Conservation (phyloP, 2,797 vertebrate species). For the Limnodromus scolopaceus region DNA sequence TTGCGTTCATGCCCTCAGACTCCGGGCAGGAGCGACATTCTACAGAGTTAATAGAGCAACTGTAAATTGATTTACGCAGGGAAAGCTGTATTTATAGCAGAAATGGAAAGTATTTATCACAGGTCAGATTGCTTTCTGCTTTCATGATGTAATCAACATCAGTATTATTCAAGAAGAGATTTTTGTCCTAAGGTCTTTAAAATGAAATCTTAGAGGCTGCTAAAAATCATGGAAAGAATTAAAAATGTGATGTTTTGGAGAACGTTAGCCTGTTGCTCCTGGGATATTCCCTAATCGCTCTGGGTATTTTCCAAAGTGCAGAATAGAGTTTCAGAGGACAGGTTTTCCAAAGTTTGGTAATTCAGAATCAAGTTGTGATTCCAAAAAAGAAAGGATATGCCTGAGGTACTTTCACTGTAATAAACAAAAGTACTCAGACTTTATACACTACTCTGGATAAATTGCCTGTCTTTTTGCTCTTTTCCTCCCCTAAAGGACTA, state of each 20-base stretch:
- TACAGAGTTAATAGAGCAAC: background rate
- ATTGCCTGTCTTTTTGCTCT: background rate
- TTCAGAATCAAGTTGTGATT: background rate
- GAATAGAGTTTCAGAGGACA: background rate
- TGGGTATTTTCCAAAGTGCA: background rate
- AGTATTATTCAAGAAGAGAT: background rate
- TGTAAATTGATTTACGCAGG: background rate
- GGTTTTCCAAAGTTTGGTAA: background rate
- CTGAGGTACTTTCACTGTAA: background rate
- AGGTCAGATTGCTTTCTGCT: background rate
- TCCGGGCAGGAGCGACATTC: background rate
- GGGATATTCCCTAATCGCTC: background rate
- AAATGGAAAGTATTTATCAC: constrained; percentile 2
- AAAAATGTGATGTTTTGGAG: background rate
- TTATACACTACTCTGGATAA: background rate
- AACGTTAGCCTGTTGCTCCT: background rate
- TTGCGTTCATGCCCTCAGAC: background rate
- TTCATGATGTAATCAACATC: background rate
- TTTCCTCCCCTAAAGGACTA: background rate
- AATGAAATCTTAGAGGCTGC: background rate
- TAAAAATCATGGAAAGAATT: background rate
- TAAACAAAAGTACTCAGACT: background rate
- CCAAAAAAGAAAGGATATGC: background rate
- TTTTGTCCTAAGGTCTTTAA: background rate
- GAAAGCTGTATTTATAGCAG: constrained; percentile 13